phyloP scores from a whole-genome alignment of 2,797 vertebrate species.

The Vireo griseus region DNA sequence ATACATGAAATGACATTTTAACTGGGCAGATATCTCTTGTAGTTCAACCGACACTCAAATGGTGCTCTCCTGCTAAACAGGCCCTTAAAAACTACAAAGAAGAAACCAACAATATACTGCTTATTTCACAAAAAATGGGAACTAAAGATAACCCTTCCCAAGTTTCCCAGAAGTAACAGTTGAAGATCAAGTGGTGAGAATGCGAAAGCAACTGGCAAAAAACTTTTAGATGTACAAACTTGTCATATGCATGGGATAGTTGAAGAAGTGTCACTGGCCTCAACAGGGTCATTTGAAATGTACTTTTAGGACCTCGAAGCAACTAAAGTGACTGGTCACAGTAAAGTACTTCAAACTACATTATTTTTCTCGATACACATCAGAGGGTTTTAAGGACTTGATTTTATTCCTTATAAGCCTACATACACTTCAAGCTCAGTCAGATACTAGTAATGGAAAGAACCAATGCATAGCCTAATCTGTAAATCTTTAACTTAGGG shows the following conservation, averaged over 20 bases:
- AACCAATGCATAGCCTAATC: background rate
- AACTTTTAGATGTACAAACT: background rate
- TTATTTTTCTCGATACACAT: background rate
- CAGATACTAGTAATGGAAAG: background rate
- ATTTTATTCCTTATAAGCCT: background rate
- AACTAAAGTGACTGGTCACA: background rate
- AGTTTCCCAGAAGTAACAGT: background rate
- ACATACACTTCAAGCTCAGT: background rate
- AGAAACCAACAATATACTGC: background rate
- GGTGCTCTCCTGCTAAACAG: background rate
- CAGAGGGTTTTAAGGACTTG: background rate
- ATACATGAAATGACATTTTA: background rate
- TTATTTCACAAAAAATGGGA: background rate
- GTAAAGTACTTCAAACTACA: background rate
- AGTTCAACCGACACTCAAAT: background rate
- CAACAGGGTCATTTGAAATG: background rate
- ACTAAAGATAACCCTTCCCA: background rate
- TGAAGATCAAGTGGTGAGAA: background rate
- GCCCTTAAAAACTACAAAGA: background rate
- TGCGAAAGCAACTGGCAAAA: background rate
- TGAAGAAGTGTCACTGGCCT: background rate
- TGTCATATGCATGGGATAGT: background rate
- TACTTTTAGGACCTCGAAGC: background rate
- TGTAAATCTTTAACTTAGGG: background rate
- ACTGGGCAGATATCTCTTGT: background rate